Evolutionary conservation across 2,888 invertebrate species (phyloP), one percentile per base, ranked within the genome.

Genomic region (Orchestes rusci): DNA sequence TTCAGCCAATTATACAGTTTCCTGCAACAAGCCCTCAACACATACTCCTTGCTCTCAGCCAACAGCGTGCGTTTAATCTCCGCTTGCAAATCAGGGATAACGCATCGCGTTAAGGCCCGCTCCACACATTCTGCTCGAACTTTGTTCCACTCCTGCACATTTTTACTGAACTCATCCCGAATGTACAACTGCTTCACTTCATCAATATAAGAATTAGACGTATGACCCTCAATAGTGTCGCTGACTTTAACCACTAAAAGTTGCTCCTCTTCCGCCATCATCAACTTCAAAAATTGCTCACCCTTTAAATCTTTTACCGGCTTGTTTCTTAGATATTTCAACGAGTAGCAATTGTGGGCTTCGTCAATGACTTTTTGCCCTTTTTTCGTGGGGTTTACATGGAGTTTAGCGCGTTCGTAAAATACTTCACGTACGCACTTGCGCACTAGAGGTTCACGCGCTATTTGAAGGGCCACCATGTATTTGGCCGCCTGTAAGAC

Each of bases 311-410:
- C 90, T 2, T 85, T 74, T 3, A 52, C 52, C 8, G 52, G 52
- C 18, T 52, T 52, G 17, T 50, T 47, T 33, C 48, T 49, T 7
- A 52, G 3, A 32, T 52, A 52, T 16, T 52, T 52, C 31, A 52
- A 19, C 8, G 73, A 73, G 62, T 78, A 92, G 56, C 89, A 85
- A 0, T 84, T 76, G 67, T 99, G 95, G 54, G 84, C 82, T 70
- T 99, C 97, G 64, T 99, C 99, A 51, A 99, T 93, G 59, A 92
- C 89, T 69, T 94, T 94, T 27, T 84, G 63, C 1, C 99, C 99
- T 53, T 87, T 84, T 61, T 87, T 86, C 0, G 96, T 97, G 1
- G 97, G 94, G 1, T 67, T 53, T 1, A 89, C 82, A 47, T 75
- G 75, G 45, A 99, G 65, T 52, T 87, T 88, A 3, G 93, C 94